Percentiles rank a stretch among this genome's conserved stretches.
Evolutionary conservation across 1,140 invertebrate species (phyloP).

Genomic region (Achroia grisella): DNA sequence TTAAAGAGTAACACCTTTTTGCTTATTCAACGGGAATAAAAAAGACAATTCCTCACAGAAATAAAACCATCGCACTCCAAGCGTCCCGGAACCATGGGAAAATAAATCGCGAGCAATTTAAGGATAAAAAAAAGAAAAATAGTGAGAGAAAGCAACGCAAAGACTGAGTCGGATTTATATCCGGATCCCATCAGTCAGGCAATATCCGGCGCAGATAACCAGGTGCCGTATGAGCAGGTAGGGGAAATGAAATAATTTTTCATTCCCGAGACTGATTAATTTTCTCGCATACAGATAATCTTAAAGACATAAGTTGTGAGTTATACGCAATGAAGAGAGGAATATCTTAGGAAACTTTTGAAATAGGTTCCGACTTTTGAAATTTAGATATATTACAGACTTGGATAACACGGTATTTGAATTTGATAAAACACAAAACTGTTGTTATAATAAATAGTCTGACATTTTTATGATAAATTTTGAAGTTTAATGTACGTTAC

Average conservation of each 20-base stretch:
- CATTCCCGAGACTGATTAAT: slow-evolving; percentile 15
- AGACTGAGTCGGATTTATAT: slow-evolving; percentile 32
- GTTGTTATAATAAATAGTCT: no score
- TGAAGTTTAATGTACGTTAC: no score
- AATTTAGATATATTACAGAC: no score
- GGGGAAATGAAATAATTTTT: slow-evolving; percentile 33
- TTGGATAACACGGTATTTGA: no score
- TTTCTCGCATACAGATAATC: neutral
- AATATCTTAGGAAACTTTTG: no score
- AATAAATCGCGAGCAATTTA: slow-evolving; percentile 5
- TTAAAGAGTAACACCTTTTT: no score
- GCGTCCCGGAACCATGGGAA: neutral
- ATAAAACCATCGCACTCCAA: neutral
- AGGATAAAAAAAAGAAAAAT: slow-evolving; percentile 21
- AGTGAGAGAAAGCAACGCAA: slow-evolving; percentile 13
- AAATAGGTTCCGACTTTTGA: no score
- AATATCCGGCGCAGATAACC: slow-evolving; percentile 29
- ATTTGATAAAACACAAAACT: no score
- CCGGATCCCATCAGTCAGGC: slow-evolving; percentile 34
- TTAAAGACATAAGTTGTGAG: no score
- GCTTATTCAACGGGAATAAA: no score
- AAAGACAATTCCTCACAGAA: neutral
- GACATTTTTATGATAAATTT: no score
- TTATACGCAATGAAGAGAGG: no score
- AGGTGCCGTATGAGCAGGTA: slow-evolving; percentile 11